Evolutionary conservation across 2,888 invertebrate species (phyloP), one percentile per base, ranked within the genome.

Genomic region (Abscondita cerata): DNA sequence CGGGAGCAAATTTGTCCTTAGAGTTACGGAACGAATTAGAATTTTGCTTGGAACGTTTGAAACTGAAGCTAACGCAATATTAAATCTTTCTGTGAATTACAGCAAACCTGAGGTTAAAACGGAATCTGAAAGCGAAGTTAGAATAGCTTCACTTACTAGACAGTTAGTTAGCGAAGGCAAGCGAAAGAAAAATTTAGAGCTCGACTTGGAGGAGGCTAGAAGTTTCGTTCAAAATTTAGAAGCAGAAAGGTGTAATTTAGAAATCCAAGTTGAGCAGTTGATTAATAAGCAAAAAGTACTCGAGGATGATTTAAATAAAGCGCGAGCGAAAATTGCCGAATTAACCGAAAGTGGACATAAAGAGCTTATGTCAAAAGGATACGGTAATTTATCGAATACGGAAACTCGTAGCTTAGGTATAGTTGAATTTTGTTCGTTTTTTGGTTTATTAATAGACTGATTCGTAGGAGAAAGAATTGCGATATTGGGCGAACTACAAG

Each of bases 11-110:
- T 56, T 53, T 64, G 33, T 83, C 86, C 57, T 78, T 83, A 0
- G 87, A 87, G 67, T 81, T 90, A 59, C 86, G 85, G 73, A 83
- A 83, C 18, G 90, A 92, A 75, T 79, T 93, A 60, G 87, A 87
- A 54, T 81, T 83, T 44, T 92, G 92, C 69, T 76, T 92, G 67
- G 83, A 86, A 52, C 83, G 89, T 16, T 78, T 93, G 52, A 85
- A 87, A 64, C 82, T 6, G 92, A 93, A 73, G 92, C 92, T 0
- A 87, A 88, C 33, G 87, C 87, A 16, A 80, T 93, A 66, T 80
- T 92, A 46, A 85, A 86, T 31, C 77, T 89, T n/a, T 87, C 78
- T 1, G 58, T 68, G 8, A 76, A 72, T 59, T 52, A 75, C 16
- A 60, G 58, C 20, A 44, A 59, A 52, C 54, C 64, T 44, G 48